Base-by-base conservation (phyloP, 2,888 invertebrate genomes). In the Cryptocheilus praepositus region DNA sequence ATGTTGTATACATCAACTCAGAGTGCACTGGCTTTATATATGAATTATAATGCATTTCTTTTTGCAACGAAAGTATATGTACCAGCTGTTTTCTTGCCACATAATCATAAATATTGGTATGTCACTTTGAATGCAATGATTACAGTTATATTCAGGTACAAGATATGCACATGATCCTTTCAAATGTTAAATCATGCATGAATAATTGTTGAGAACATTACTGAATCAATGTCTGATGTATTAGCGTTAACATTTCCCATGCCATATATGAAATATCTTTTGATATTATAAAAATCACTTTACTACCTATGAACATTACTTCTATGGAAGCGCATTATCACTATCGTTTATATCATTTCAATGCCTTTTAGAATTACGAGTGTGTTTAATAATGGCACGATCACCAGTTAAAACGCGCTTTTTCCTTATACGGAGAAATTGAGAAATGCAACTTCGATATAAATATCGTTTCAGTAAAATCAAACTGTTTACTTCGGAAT, bases 91-190 rank as follows among this genome's bases (percentile, higher is more conserved):
- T 36, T 36, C 36, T 36, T 4, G 13, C 36, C 3, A 36, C 3
- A 36, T 7, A 2, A 36, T 11, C 36, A 36, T 36, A 11, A 11
- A 11, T 36, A 36, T 36, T 36, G 36, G 36, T 36, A 36, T 36
- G 36, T 36, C 13, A 36, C 36, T 45, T 61, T 16, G n/a, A 22
- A 60, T 44, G 8, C 49, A 49, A 52, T 61, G 61, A 64, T 46
- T 57, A 59, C 19, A 61, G 19, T 52, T 49, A 49, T 44, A 21
- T 62, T 64, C 57, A 73, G 71, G 60, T 73, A 77, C 71, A 73
- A 75, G 74, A 60, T 71, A 77, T 73, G 77, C 72, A 69, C 57
- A 19, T n/a, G 44, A 13, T 54, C 25, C 49, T 61, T 67, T 56
- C 56, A 11, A 63, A 61, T 19, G 55, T 49, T 15, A 15, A 22